Evolutionary conservation across 2,113 vertebrate species (phyloP), one percentile per base, ranked within the genome.

Genomic region (Dissostichus mawsoni): DNA sequence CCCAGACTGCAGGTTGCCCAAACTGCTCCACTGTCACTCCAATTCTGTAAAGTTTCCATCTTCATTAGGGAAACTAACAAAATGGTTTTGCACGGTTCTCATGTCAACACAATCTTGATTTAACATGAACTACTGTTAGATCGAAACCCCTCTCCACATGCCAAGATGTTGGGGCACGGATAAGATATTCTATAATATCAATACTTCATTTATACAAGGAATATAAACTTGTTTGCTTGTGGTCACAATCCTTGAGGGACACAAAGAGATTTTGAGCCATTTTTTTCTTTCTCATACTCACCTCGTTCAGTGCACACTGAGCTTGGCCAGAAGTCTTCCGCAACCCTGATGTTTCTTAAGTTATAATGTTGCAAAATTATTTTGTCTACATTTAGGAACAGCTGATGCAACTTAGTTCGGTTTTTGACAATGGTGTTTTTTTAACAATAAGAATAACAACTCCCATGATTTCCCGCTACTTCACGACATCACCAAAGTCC

Each of bases 1-100:
- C 52, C 53, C 57, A 11, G 82, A 61, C 70, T 82, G 81, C 72
- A 87, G 69, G 81, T 90, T 88, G 77, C 82, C 89, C 85, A 81
- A 87, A 65, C 74, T 45, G 78, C 74, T 68, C 74, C 69, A 48
- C 76, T 80, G 84, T 78, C 83, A 80, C 69, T 81, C 11, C 47
- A 71, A 53, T 29, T 82, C 53, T 82, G 75, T 48, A 73, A 84
- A 84, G 58, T 82, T 86, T 89, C 55, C 71, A 78, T 90, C 81
- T 89, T 55, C 65, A 77, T 78, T 67, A 80, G 73, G 48, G 51
- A 82, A 65, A 48, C 57, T 62, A 71, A 74, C 47, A 45, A 23
- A 72, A 45, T 8, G 18, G 4, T 29, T 80, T 64, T 23, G 41
- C 51, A 33, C 17, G 1, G 33, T 78, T 78, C 75, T 47, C 70